Percentiles rank a stretch among this genome's conserved stretches.
phyloP scores from a whole-genome alignment of 2,888 invertebrate species.

The Ophion ventricosus region DNA sequence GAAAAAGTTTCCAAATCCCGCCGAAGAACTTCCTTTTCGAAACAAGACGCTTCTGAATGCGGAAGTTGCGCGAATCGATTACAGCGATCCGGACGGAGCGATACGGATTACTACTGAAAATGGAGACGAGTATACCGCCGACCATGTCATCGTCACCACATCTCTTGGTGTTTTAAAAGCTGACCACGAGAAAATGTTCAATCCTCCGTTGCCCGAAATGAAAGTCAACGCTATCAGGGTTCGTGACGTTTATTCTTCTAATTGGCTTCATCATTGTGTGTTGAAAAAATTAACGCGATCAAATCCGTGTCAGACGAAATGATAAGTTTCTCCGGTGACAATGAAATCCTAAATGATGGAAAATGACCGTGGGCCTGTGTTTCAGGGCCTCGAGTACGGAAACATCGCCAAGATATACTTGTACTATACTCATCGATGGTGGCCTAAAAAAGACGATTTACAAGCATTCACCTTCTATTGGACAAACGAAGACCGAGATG shows the following conservation, averaged over 20 bases:
- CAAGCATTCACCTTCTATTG: conserved; percentile 29
- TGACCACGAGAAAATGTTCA: conserved; percentile 84
- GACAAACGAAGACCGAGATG: conserved; percentile 39
- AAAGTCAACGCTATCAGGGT: conserved; percentile 85
- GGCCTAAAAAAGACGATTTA: conserved; percentile 37
- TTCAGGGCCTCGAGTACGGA: conserved; percentile 86
- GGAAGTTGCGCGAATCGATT: conserved; percentile 75
- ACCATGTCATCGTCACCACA: conserved; percentile 88
- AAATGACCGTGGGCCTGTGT: background rate
- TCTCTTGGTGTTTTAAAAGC: conserved; percentile 89
- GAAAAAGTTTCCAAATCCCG: conserved; percentile 77
- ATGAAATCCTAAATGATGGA: background rate
- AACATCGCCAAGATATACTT: conserved; percentile 88
- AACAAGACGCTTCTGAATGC: conserved; percentile 74
- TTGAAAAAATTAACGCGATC: background rate
- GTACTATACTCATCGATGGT: conserved; percentile 84
- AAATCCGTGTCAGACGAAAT: background rate
- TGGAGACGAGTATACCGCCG: conserved; percentile 85
- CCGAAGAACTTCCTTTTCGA: conserved; percentile 75
- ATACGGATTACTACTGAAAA: conserved; percentile 80
- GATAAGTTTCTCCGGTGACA: background rate
- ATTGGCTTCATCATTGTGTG: no score
- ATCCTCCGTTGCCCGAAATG: conserved; percentile 84
- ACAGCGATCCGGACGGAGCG: conserved; percentile 64
- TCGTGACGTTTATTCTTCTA: background rate